Evolutionary conservation across 2,888 invertebrate species (phyloP), one percentile per base, ranked within the genome.

Genomic region (Drosophila eohydei): DNA sequence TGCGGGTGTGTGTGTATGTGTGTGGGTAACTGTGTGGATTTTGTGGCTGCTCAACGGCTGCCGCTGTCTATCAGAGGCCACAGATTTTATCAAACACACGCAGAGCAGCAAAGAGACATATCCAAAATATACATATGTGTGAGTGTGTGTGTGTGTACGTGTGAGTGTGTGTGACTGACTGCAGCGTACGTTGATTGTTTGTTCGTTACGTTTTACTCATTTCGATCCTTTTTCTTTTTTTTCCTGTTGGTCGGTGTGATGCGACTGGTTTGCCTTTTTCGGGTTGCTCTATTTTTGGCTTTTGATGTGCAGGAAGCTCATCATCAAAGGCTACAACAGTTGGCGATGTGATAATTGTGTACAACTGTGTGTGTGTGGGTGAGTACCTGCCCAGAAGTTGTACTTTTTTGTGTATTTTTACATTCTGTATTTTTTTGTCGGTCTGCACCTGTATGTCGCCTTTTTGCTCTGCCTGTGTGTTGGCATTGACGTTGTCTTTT

Each of bases 301-400:
- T 84, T 84, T 84, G 84, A 89, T 84, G 88, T 85, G 72, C 89
- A 83, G 86, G 86, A 86, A 82, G 88, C 90, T 86, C 86, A 89
- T 86, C 86, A 86, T 86, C 90, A 86, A 86, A 86, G 90, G 85
- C 68, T 46, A 40, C 60, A 60, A 46, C 70, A 59, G 48, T 58
- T 46, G 62, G 34, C 66, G 62, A 64, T 75, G 83, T 80, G 88
- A 85, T 85, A 87, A 83, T 85, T 89, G 89, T 88, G 76, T 67
- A 63, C 68, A 59, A 58, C 60, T 40, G 55, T 32, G 57, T 63
- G 71, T 56, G 72, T 54, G 61, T 48, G 56, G 60, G 43, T 64
- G 64, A 2, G 30, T 44, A n/a, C 36, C 44, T 54, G 16, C 8
- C 59, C 38, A 46, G 38, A 4, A 50, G 60, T 62, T 55, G 26